Base-by-base conservation (phyloP, 2,113 vertebrate genomes). In the Strix aluco region DNA sequence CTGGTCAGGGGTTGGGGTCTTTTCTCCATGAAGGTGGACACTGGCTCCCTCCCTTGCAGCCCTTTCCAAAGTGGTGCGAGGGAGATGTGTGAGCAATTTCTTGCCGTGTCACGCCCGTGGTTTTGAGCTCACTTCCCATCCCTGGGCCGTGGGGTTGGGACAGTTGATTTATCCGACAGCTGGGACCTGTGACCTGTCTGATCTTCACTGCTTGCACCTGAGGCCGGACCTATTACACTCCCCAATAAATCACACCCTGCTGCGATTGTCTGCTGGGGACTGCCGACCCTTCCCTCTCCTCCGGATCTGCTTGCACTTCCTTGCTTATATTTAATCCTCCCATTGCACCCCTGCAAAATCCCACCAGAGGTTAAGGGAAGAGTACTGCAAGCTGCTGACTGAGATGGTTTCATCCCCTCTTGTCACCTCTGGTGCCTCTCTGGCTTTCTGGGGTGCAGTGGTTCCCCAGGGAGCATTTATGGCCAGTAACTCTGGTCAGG, bases 251-350 rank as follows among this genome's bases (percentile, higher is more conserved):
- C 73, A 82, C 62, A 34, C 19, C 26, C 46, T 80, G 47, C 65
- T 77, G 44, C 6, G 14, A 14, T 13, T 57, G 32, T 77, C 74
- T 66, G 55, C 21, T 21, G 27, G 25, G 66, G 67, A 29, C 67
- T 2, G 1, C 30, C 2, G 15, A 55, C 73, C 59, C 84, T 84
- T 46, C 51, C 63, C 30, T 78, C 57, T 88, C 21, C 52, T 85
- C 81, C 1, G 2, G 69, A 81, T 87, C 90, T 23, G 15, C 77
- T 89, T 94, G 65, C 36, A 54, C 47, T 88, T 88, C 86, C 70
- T 88, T 90, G 57, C 92, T 91, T 93, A 40, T 74, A 79, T 87
- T 92, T 92, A 92, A 94, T 90, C 86, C 32, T 94, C 55, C 54
- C 36, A 36, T 54, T 91, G 58, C 75, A 77, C 54, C 58, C 36